A percentile compares a stretch with the other conserved stretches of the same genome.
Conservation (phyloP, 1,140 invertebrate genomes). For the Hylaeus volcanicus region DNA sequence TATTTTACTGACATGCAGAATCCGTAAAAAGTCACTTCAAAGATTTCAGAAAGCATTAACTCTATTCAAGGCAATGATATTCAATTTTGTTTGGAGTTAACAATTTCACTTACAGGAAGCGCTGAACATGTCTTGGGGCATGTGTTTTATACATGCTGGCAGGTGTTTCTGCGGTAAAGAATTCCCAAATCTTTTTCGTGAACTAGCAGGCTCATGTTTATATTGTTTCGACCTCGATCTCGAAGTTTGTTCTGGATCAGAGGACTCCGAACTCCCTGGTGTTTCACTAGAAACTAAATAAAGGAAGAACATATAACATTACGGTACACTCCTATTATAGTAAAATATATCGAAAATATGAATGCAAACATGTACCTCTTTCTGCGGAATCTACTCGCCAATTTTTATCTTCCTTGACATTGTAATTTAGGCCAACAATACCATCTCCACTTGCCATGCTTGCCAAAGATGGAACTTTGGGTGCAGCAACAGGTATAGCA, state of each 20-base stretch:
- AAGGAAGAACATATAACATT: constrained; percentile 11
- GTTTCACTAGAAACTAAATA: constrained; percentile 78
- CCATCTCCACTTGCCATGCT: constrained; percentile 75
- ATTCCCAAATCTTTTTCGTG: constrained; percentile 77
- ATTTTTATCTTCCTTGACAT: constrained; percentile 76
- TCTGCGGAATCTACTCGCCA: constrained; percentile 76
- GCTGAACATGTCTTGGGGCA: constrained; percentile 78
- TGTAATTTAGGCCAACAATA: constrained; percentile 74
- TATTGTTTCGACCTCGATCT: constrained; percentile 74
- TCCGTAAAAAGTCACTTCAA: too few relatives aligned
- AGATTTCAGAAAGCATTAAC: too few relatives aligned
- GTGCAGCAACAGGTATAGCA: constrained; percentile 91
- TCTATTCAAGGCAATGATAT: too few relatives aligned
- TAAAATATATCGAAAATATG: not conserved
- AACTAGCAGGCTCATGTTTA: constrained; percentile 72
- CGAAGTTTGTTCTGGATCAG: constrained; percentile 74
- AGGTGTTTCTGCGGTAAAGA: constrained; percentile 72
- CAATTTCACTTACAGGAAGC: constrained; percentile 69
- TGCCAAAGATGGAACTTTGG: constrained; percentile 85
- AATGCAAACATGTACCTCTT: constrained; percentile 66
- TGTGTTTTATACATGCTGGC: constrained; percentile 74
- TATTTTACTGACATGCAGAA: not conserved
- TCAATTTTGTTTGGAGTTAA: not conserved
- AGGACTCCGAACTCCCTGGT: constrained; percentile 77
- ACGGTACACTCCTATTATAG: not conserved